Conservation (phyloP, 2,113 vertebrate genomes). For the Siniperca chuatsi region DNA sequence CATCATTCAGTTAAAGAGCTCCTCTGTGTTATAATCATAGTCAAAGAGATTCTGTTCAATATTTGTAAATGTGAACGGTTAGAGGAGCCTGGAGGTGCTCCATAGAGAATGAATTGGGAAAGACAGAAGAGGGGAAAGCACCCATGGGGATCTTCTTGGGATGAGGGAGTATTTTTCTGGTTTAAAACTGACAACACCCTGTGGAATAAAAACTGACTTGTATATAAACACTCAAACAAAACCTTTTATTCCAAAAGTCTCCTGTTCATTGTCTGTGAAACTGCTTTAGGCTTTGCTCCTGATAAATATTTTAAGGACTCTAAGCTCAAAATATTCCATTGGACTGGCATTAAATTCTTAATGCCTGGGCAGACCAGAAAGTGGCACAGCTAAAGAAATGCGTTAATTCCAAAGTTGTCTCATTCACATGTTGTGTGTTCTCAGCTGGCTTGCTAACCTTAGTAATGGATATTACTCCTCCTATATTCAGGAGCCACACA, state of each 20-base stretch:
- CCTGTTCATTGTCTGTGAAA: background rate
- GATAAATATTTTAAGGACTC: background rate
- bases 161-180: background rate
- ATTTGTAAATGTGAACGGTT: slow-evolving; percentile 22
- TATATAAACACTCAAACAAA: slow-evolving; percentile 2
- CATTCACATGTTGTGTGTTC: background rate
- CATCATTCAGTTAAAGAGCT: slow-evolving; percentile 20
- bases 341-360: background rate
- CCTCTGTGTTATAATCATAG: slow-evolving; percentile 3
- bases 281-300: background rate
- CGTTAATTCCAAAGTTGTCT: no score
- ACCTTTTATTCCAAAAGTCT: background rate
- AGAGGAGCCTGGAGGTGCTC: background rate
- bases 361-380: no score
- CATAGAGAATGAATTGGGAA: background rate
- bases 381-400: no score
- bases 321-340: background rate
- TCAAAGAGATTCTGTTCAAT: slow-evolving; percentile 3
- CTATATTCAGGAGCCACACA: no score
- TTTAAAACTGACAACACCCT: slow-evolving; percentile 2
- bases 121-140: background rate
- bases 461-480: background rate
- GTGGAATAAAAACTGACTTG: background rate
- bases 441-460: background rate
- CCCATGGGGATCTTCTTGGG: background rate